Evolutionary conservation across 2,113 vertebrate genomes (phyloP).

Genomic region (Poicephalus gulielmi): DNA sequence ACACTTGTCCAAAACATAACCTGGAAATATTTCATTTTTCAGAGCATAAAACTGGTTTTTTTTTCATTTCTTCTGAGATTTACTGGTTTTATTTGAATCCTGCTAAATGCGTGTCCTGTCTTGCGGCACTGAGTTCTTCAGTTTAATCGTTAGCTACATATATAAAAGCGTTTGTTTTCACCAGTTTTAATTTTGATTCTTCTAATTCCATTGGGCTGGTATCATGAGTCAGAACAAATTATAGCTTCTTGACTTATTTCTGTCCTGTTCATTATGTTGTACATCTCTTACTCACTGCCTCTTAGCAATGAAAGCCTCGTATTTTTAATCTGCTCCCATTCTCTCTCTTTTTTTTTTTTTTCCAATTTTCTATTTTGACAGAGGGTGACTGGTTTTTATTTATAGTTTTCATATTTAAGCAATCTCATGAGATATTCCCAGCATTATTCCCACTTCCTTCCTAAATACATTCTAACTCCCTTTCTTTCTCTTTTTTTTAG

Average conservation of each 20-base stretch:
- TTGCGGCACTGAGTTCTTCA: not conserved
- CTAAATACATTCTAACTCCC: not conserved
- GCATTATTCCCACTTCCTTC: not conserved
- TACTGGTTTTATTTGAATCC: not conserved
- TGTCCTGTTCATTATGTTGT: not conserved
- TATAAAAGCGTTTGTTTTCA: not conserved
- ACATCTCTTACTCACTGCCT: not conserved
- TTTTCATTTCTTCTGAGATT: not conserved
- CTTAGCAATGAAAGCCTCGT: not conserved
- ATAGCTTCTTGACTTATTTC: not conserved
- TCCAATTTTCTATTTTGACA: not conserved
- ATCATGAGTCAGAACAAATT: conserved; percentile 24
- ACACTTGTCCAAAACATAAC: not conserved
- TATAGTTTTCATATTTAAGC: not conserved
- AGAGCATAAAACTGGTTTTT: not conserved
- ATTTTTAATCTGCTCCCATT: conserved; percentile 26
- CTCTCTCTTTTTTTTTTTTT: not conserved
- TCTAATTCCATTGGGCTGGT: not conserved
- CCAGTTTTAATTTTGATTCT: not conserved
- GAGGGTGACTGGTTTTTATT: not conserved
- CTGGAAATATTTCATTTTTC: not conserved
- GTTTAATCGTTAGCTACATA: not conserved
- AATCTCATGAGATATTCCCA: not conserved
- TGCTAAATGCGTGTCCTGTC: not conserved
- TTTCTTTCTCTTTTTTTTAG: not conserved